A percentile compares a stretch with the other conserved stretches of the same genome.
Evolutionary conservation across 64 coral and sea anemone species (phyloP).

Genomic region (Dendrophyllia cribrosa): DNA sequence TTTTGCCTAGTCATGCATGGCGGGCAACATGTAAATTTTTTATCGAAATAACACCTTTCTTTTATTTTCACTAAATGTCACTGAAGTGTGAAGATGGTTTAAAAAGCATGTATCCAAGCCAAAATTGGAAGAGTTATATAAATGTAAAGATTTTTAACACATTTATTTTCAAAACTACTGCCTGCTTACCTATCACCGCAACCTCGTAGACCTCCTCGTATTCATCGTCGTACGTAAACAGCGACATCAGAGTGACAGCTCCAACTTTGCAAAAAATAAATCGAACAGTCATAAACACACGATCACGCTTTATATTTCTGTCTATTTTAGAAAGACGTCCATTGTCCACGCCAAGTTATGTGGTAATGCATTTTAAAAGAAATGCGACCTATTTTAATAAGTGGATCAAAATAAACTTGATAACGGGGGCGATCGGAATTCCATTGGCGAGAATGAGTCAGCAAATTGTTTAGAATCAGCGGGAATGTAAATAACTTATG

Average conservation of each 20-base stretch:
- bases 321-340: neutral
- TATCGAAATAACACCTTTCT: too few species aligned
- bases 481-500: neutral
- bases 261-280: neutral
- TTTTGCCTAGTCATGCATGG: too few species aligned
- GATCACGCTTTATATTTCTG: too few species aligned
- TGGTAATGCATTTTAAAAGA: too few species aligned
- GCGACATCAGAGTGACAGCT: slow-evolving; percentile 17
- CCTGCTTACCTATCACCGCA: slow-evolving; percentile 16
- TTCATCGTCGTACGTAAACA: neutral
- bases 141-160: neutral
- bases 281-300: neutral
- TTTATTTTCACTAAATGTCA: too few species aligned
- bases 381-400: neutral
- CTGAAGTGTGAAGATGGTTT: too few species aligned
- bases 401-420: neutral
- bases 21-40: too few species aligned
- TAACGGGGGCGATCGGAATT: too few species aligned
- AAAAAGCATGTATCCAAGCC: neutral
- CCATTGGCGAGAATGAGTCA: neutral
- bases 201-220: slow-evolving; percentile 4
- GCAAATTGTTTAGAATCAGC: neutral
- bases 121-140: neutral
- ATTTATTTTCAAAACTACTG: neutral
- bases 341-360: neutral